A percentile compares a stretch with the other conserved stretches of the same genome.
These are phyloP conservation scores for Crypturellus tataupa DNA, from an alignment of 2,797 vertebrate genomes.

Conservation along the genomic window DNA sequence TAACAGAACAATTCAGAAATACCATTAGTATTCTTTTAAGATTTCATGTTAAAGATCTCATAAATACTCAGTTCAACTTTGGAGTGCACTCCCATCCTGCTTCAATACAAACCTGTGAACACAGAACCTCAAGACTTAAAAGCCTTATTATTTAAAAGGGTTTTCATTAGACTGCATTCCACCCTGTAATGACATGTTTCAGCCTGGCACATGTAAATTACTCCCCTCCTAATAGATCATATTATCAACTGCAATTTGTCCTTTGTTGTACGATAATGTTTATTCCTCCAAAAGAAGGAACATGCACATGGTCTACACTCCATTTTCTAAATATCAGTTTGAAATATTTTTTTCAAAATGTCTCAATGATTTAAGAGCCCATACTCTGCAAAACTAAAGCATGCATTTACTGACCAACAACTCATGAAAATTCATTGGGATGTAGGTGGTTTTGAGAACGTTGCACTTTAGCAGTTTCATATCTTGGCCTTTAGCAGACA, in stretches of 20 bases:
- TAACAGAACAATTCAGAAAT: conserved; percentile 13
- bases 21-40: neutral
- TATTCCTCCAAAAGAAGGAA: neutral
- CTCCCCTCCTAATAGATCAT: neutral
- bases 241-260: conserved; percentile 2
- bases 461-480: neutral
- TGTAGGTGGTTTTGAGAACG: neutral
- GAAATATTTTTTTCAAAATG: conserved; percentile 22
- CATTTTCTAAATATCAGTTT: conserved; percentile 7
- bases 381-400: neutral
- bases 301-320: neutral
- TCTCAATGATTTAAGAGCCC: neutral
- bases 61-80: neutral
- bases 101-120: conserved; percentile 7
- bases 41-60: neutral
- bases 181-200: neutral
- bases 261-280: conserved; percentile 1
- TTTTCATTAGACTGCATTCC: neutral
- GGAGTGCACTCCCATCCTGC: neutral
- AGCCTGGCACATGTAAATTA: neutral
- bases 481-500: neutral
- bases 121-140: neutral
- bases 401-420: neutral
- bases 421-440: neutral
- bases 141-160: neutral